A percentile compares a stretch with the other conserved stretches of the same genome.
phyloP scores from a whole-genome alignment of 2,113 vertebrate genomes.

The Porphyrio hochstetteri region DNA sequence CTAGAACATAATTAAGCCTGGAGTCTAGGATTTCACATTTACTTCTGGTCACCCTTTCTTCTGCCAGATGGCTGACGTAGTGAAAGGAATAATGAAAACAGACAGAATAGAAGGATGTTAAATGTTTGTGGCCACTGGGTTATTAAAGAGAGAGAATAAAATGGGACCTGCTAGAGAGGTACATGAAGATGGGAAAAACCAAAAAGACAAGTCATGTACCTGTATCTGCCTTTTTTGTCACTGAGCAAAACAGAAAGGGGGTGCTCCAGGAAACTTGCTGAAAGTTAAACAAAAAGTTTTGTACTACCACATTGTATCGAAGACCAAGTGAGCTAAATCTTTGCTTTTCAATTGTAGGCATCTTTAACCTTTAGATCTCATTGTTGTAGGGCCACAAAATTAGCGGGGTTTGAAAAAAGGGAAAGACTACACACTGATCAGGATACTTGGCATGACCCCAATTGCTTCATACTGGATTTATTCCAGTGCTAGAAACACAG shows the following conservation, averaged over 20 bases:
- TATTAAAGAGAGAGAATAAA: not conserved
- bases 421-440: not conserved
- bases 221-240: not conserved
- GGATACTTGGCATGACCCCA: not conserved
- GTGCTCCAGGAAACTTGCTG: not conserved
- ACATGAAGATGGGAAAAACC: not conserved
- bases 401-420: not conserved
- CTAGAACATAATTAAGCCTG: not conserved
- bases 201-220: not conserved
- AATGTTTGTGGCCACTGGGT: not conserved
- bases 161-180: rapidly evolving
- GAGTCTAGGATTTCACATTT: not conserved
- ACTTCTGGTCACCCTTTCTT: not conserved
- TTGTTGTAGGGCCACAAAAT: not conserved
- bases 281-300: not conserved
- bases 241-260: not conserved
- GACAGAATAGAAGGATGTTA: not conserved
- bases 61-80: not conserved
- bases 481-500: not conserved
- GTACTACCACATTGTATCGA: not conserved
- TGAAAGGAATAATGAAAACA: not conserved
- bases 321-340: not conserved
- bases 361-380: not conserved
- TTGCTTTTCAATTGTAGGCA: not conserved
- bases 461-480: not conserved